Evolutionary conservation across 1,140 invertebrate species (phyloP).

Genomic region (Drosophila parabipectinata): DNA sequence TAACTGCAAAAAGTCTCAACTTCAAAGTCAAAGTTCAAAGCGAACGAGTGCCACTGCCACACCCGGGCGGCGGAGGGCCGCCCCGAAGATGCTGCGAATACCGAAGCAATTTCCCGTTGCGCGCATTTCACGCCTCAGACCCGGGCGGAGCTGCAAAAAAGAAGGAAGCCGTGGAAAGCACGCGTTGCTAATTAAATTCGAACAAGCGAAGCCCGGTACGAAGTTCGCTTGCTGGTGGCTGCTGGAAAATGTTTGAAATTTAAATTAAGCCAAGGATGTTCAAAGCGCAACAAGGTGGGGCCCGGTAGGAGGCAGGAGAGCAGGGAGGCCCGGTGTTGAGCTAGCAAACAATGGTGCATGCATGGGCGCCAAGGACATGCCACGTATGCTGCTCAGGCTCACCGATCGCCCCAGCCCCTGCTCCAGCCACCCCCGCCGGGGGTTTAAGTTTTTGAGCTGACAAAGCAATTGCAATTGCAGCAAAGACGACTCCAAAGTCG

Average conservation of each 20-base stretch:
- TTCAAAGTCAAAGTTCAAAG: constrained; percentile 53
- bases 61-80: neutral
- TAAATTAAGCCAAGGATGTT: constrained; percentile 59
- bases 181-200: constrained; percentile 78
- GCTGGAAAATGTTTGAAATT: constrained; percentile 69
- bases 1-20: constrained; percentile 47
- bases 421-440: constrained; percentile 45
- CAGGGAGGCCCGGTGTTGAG: neutral
- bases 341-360: constrained; percentile 57
- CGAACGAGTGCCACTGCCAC: constrained; percentile 7
- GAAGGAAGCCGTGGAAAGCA: constrained; percentile 72
- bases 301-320: neutral
- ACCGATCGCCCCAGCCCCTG: neutral
- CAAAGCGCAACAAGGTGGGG: constrained; percentile 15
- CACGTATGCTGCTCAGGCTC: constrained; percentile 44
- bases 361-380: constrained; percentile 29
- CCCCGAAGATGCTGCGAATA: constrained; percentile 19
- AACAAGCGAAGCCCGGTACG: constrained; percentile 28
- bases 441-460: constrained; percentile 81
- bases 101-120: constrained; percentile 63
- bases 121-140: constrained; percentile 48
- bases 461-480: constrained; percentile 80
- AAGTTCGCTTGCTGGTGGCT: constrained; percentile 1
- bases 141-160: constrained; percentile 59
- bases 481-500: constrained; percentile 53